phyloP scores from a whole-genome alignment of 23 tunicate genomes.

The Ascidia mentula region DNA sequence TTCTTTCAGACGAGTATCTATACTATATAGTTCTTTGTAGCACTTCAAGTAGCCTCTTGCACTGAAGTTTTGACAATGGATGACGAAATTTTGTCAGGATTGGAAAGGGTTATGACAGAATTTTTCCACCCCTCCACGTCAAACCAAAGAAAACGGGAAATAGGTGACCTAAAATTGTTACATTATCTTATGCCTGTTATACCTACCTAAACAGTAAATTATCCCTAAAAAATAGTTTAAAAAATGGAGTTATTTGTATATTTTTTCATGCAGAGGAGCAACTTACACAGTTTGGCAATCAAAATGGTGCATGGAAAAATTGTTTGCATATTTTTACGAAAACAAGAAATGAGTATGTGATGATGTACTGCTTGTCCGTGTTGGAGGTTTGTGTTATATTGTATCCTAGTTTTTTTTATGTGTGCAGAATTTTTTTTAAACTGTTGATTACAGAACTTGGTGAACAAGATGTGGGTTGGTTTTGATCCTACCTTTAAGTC shows the following conservation, averaged over 20 bases:
- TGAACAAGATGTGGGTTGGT: slow-evolving; percentile 91
- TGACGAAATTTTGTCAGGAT: slow-evolving; percentile 48
- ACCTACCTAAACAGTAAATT: neutral
- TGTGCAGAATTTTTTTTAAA: neutral
- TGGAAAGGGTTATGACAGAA: slow-evolving; percentile 71
- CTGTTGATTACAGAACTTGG: slow-evolving; percentile 41
- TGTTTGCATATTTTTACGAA: slow-evolving; percentile 60
- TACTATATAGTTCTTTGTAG: too few relatives aligned
- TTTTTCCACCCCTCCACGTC: slow-evolving; percentile 73
- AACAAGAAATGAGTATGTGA: slow-evolving; percentile 77
- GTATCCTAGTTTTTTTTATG: neutral
- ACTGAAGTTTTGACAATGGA: too few relatives aligned
- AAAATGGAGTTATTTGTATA: neutral
- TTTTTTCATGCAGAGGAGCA: slow-evolving; percentile 53
- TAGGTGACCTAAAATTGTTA: slow-evolving; percentile 30
- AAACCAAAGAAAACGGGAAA: slow-evolving; percentile 86
- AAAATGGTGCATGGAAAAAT: slow-evolving; percentile 81
- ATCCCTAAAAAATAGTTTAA: too few relatives aligned
- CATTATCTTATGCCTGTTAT: neutral
- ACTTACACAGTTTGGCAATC: slow-evolving; percentile 71
- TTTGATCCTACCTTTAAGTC: slow-evolving; percentile 57
- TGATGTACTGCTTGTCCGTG: slow-evolving; percentile 87
- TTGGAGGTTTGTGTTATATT: slow-evolving; percentile 37
- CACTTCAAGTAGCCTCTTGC: too few relatives aligned
- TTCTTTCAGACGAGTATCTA: too few relatives aligned